Percentiles rank a stretch among this genome's conserved stretches.
phyloP scores from a whole-genome alignment of 2,797 vertebrate genomes.

The Potorous gilbertii region DNA sequence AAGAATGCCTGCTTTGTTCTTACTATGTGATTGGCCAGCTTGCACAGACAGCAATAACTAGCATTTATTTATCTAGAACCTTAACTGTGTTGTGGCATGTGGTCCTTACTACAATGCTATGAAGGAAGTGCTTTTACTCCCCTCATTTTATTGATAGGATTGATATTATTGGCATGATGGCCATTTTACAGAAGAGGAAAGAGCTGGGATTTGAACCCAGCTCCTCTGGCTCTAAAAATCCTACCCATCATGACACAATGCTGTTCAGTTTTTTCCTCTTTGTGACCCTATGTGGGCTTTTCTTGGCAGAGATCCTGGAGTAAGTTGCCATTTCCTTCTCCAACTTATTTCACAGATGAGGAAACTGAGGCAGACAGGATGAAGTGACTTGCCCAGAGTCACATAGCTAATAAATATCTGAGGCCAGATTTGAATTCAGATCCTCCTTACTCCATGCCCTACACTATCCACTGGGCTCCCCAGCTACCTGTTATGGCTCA shows the following conservation, averaged over 20 bases:
- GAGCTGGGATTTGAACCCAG: neutral
- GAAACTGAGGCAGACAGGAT: neutral
- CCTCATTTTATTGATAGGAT: neutral
- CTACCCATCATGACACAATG: neutral
- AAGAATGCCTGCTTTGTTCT: neutral
- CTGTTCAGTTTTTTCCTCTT: neutral
- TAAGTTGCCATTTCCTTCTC: neutral
- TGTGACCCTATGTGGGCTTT: neutral
- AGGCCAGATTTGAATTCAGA: neutral
- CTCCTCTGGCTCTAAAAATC: neutral
- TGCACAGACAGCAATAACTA: neutral
- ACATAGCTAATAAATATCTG: neutral
- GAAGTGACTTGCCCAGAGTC: neutral
- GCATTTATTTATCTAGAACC: neutral
- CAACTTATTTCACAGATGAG: neutral
- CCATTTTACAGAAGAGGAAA: neutral
- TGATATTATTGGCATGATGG: too few species aligned
- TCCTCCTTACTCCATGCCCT: neutral
- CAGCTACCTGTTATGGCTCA: neutral
- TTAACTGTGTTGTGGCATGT: neutral
- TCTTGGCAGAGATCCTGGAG: neutral
- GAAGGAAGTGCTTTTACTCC: neutral
- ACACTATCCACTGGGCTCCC: neutral
- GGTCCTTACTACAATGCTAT: neutral
- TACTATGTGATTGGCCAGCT: neutral